Evolutionary conservation across 2,888 invertebrate genomes (phyloP).

Genomic region (Villa cingulata): DNA sequence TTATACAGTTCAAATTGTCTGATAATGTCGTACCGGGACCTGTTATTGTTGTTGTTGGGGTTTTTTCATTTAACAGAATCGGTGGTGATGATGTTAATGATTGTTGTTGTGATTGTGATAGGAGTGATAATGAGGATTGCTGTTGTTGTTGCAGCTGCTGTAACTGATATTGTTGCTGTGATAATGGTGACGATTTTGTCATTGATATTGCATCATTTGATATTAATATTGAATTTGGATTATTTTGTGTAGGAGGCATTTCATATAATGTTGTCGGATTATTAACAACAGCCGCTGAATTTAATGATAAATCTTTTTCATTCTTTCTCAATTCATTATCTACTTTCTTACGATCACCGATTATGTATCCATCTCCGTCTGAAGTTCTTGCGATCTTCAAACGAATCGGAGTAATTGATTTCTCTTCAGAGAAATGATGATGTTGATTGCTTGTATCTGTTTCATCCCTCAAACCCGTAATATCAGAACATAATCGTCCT

Average conservation of each 20-base stretch:
- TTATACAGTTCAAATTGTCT: neutral
- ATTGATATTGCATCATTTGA: neutral
- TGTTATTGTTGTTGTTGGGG: slow-evolving; percentile 16
- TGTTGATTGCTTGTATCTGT: slow-evolving; percentile 36
- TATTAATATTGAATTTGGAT: too few species aligned
- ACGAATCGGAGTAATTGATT: slow-evolving; percentile 65
- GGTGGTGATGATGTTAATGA: too few species aligned
- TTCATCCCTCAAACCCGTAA: slow-evolving; percentile 32
- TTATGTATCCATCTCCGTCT: slow-evolving; percentile 50
- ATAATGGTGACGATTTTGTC: too few species aligned
- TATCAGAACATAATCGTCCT: slow-evolving; percentile 1
- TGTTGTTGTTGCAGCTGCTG: too few species aligned
- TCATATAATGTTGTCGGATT: too few species aligned
- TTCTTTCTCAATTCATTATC: neutral
- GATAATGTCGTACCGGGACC: slow-evolving; percentile 10
- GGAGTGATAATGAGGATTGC: too few species aligned
- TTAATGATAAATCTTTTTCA: too few species aligned
- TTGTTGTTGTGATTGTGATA: too few species aligned
- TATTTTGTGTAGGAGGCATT: too few species aligned
- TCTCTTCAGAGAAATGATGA: slow-evolving; percentile 36
- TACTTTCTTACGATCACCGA: slow-evolving; percentile 18
- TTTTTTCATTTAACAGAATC: neutral
- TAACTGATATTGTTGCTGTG: too few species aligned
- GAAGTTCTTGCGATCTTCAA: slow-evolving; percentile 72
- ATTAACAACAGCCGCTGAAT: too few species aligned